phyloP scores from a whole-genome alignment of 2,888 invertebrate species.

The Xylota segnis region DNA sequence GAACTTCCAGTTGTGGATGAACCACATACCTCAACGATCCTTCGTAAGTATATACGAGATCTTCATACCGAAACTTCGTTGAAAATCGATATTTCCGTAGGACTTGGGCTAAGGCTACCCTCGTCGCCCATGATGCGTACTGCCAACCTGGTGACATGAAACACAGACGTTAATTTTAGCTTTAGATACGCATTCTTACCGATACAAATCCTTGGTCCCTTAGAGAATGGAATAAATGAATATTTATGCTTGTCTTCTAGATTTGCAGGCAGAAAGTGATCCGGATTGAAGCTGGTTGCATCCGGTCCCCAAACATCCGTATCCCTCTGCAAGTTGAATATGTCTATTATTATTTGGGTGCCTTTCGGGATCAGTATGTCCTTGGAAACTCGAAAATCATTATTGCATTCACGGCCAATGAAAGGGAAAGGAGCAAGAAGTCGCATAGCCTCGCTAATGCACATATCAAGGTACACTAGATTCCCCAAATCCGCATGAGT shows the following conservation, averaged over 20 bases:
- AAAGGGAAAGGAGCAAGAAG: constrained; percentile 78
- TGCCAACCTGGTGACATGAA: constrained; percentile 76
- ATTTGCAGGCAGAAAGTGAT: constrained; percentile 78
- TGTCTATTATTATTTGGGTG: constrained; percentile 65
- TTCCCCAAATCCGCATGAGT: constrained; percentile 71
- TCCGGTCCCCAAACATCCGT: constrained; percentile 78
- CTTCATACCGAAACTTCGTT: constrained; percentile 67
- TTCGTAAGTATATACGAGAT: constrained; percentile 52
- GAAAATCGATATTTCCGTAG: constrained; percentile 75
- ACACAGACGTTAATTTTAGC: neutral
- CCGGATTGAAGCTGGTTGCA: constrained; percentile 78
- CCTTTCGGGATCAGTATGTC: constrained; percentile 74
- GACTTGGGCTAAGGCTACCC: constrained; percentile 63
- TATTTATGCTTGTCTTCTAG: constrained; percentile 72
- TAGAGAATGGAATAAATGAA: constrained; percentile 79
- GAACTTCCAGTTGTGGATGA: constrained; percentile 71
- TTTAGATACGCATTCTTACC: constrained; percentile 64
- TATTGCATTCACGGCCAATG: constrained; percentile 68
- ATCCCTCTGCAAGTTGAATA: constrained; percentile 77
- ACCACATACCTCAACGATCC: constrained; percentile 59
- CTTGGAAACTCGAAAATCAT: constrained; percentile 64
- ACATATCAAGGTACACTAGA: constrained; percentile 78
- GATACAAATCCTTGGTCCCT: constrained; percentile 79
- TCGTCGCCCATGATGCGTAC: constrained; percentile 75
- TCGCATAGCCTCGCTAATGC: constrained; percentile 78